Base-by-base conservation (phyloP, 2,797 vertebrate species). In the Thalassophryne amazonica region DNA sequence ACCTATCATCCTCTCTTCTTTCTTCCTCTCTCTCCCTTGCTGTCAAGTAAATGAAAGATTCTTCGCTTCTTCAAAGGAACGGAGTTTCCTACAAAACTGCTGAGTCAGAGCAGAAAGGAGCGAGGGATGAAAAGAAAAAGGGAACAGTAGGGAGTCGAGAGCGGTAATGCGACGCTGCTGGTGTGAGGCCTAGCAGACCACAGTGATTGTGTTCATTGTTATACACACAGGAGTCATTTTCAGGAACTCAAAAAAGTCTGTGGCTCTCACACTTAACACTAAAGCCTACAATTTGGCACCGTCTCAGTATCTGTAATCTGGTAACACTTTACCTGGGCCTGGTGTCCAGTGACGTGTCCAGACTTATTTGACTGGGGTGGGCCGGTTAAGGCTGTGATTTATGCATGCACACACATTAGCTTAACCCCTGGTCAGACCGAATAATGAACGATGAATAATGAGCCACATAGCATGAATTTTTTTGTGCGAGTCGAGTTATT, bases 31-130 rank as follows among this genome's bases (percentile, higher is more conserved):
- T 73, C n/a, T n/a, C n/a, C n/a, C n/a, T 70, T 59, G 80, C 76
- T 87, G 77, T 83, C 64, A 61, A 84, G 86, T 92, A 92, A n/a
- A 92, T 92, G 91, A 92, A 89, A 91, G 90, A 91, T 92, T 85
- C 80, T 85, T 84, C 72, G 82, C 58, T 57, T 87, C 89, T 92
- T 91, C 90, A 92, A 92, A 91, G 88, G 71, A 68, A 83, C 66
- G 78, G 74, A 83, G 86, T 89, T 92, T 91, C 90, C 88, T 90
- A 83, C 85, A 80, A 89, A 92, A 90, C 76, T 79, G 89, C 90
- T 91, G 90, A 92, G 90, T 92, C 90, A 92, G 89, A 85, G 63
- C 53, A 81, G 81, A 73, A 76, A 73, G 78, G 78, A 79, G 59
- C 63, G 62, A 65, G 46, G 72, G 84, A 85, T 86, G 82, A 84